A percentile compares a stretch with the other conserved stretches of the same genome.
phyloP scores from a whole-genome alignment of 1,140 invertebrate species.

The Drosophila kurseongensis region DNA sequence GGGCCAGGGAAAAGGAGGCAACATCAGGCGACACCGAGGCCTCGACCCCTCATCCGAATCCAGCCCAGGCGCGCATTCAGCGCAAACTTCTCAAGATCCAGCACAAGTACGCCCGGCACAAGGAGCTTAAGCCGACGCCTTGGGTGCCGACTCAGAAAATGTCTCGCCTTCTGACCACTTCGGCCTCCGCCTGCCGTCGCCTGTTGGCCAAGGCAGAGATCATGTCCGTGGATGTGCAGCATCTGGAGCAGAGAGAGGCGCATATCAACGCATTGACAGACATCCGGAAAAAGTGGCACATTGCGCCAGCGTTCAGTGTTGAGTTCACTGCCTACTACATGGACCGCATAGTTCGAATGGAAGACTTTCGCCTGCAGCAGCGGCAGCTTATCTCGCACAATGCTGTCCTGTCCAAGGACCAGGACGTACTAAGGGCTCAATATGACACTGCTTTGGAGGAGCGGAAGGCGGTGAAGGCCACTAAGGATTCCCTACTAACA shows the following conservation, averaged over 20 bases:
- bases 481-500: slow-evolving; percentile 31
- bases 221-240: slow-evolving; percentile 93
- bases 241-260: slow-evolving; percentile 92
- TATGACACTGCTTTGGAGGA: slow-evolving; percentile 89
- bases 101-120: slow-evolving; percentile 90
- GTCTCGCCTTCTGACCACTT: slow-evolving; percentile 94
- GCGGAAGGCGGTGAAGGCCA: slow-evolving; percentile 57
- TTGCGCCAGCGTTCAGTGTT: slow-evolving; percentile 95
- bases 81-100: slow-evolving; percentile 91
- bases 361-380: slow-evolving; percentile 90
- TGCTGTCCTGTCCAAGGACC: slow-evolving; percentile 88
- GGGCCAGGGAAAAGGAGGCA: slow-evolving; percentile 58
- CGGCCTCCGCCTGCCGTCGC: slow-evolving; percentile 93
- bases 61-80: slow-evolving; percentile 90
- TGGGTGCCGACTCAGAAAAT: slow-evolving; percentile 98
- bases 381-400: slow-evolving; percentile 92
- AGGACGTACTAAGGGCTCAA: slow-evolving; percentile 89
- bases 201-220: slow-evolving; percentile 94
- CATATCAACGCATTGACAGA: slow-evolving; percentile 92
- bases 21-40: slow-evolving; percentile 83
- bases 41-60: slow-evolving; percentile 82
- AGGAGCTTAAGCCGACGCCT: slow-evolving; percentile 90
- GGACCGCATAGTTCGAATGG: slow-evolving; percentile 92
- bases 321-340: slow-evolving; percentile 98
- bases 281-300: slow-evolving; percentile 96